phyloP scores from a whole-genome alignment of 2,113 vertebrate genomes.

The Chamaetylas fuelleborni region DNA sequence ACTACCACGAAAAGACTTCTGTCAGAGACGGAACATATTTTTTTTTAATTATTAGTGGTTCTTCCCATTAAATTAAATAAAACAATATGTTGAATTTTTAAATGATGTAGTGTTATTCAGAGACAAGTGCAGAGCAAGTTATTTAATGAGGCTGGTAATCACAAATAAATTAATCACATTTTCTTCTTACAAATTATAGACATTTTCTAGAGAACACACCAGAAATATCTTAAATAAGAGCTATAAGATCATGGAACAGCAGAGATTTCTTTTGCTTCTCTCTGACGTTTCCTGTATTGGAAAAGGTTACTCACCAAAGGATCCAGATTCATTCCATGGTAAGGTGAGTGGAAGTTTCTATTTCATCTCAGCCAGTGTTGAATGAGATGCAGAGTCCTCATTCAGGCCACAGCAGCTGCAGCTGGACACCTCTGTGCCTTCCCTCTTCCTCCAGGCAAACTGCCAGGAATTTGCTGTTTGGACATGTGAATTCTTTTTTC shows the following conservation, averaged over 20 bases:
- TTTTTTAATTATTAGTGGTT: neutral
- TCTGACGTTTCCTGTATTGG: neutral
- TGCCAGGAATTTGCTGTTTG: neutral
- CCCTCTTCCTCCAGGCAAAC: neutral
- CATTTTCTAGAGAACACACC: neutral
- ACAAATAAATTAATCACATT: neutral
- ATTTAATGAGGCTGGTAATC: neutral
- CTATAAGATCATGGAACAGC: neutral
- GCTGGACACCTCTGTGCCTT: neutral
- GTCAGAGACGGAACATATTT: neutral
- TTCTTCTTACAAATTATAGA: constrained; percentile 2
- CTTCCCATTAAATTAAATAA: constrained; percentile 37
- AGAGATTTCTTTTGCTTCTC: neutral
- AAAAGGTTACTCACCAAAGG: neutral
- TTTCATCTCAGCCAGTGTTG: neutral
- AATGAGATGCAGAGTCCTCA: neutral
- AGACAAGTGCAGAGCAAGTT: constrained; percentile 1
- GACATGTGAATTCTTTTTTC: neutral
- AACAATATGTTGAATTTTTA: neutral
- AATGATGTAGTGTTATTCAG: neutral
- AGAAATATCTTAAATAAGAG: neutral
- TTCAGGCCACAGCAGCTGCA: neutral
- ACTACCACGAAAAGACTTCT: neutral
- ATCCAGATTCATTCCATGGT: neutral
- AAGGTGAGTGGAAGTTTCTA: neutral